These are phyloP conservation scores for Borostomias antarcticus DNA, from an alignment of 2,797 vertebrate species.

Conservation along the genomic window DNA sequence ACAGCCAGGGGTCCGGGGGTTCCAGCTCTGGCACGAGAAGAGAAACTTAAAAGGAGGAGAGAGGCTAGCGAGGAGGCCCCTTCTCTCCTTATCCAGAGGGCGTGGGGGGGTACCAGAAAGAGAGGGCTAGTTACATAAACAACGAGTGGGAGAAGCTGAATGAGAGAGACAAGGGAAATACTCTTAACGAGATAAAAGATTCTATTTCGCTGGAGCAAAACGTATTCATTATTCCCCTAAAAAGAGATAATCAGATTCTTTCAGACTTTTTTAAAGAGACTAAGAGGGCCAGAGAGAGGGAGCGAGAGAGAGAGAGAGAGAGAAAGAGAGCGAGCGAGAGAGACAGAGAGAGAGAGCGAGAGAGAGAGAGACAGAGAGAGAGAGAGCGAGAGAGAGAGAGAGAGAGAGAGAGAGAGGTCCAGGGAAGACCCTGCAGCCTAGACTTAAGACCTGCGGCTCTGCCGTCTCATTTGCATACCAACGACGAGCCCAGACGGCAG, in stretches of 20 bases:
- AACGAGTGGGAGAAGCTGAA: not conserved
- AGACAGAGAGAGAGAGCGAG: too few relatives aligned
- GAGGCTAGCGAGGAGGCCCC: not conserved
- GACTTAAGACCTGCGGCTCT: constrained; percentile 23
- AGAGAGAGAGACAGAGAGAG: too few relatives aligned
- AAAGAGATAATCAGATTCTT: too few relatives aligned
- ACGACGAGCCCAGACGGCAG: constrained; percentile 74
- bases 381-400: constrained; percentile 17
- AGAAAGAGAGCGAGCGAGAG: too few relatives aligned
- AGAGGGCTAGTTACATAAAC: not conserved
- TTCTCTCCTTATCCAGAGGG: not conserved
- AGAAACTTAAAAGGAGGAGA: not conserved
- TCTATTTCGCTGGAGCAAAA: too few relatives aligned
- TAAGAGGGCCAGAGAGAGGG: too few relatives aligned
- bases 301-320: too few relatives aligned
- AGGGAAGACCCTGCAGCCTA: constrained; percentile 19
- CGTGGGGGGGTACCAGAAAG: not conserved
- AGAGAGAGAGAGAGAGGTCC: constrained; percentile 21
- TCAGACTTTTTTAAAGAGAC: too few relatives aligned
- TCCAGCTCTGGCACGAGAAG: not conserved
- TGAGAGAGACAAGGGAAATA: not conserved
- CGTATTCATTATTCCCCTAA: too few relatives aligned
- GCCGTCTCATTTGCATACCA: constrained; percentile 70
- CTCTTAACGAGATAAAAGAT: too few relatives aligned
- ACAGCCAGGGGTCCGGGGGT: constrained; percentile 1